phyloP scores from a whole-genome alignment of 2,113 vertebrate genomes.

The Hymenochirus boettgeri region DNA sequence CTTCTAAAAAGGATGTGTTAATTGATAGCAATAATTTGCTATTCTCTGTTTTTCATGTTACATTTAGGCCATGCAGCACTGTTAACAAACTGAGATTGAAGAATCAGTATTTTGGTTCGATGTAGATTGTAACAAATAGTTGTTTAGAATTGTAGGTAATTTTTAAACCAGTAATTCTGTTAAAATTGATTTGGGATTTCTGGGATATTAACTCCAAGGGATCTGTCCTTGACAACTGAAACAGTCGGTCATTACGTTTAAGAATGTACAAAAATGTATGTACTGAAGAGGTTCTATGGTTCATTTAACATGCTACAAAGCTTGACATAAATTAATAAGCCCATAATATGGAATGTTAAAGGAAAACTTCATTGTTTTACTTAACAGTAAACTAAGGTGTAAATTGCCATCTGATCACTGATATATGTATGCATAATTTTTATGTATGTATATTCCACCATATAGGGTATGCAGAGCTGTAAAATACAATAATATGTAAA shows the following conservation, averaged over 20 bases:
- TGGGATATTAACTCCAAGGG: no score
- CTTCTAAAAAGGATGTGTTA: neutral
- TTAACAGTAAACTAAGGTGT: no score
- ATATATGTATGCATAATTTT: no score
- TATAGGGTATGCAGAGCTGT: no score
- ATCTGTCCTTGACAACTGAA: no score
- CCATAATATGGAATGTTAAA: no score
- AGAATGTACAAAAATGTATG: no score
- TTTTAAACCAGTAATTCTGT: neutral
- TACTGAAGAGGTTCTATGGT: neutral
- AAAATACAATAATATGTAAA: no score
- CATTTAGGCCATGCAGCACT: neutral
- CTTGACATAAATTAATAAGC: neutral
- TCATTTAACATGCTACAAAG: neutral
- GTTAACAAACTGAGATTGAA: neutral
- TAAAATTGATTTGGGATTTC: neutral
- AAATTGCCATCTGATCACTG: no score
- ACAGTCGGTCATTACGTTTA: no score
- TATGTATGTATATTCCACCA: no score
- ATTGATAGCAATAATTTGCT: conserved; percentile 27
- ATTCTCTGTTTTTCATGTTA: neutral
- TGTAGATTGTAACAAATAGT: neutral
- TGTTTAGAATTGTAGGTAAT: neutral
- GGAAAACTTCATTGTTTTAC: no score
- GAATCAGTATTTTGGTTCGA: neutral